Evolutionary conservation across 2,113 vertebrate genomes (phyloP), one percentile per base, ranked within the genome.

Genomic region (Oxyura jamaicensis): DNA sequence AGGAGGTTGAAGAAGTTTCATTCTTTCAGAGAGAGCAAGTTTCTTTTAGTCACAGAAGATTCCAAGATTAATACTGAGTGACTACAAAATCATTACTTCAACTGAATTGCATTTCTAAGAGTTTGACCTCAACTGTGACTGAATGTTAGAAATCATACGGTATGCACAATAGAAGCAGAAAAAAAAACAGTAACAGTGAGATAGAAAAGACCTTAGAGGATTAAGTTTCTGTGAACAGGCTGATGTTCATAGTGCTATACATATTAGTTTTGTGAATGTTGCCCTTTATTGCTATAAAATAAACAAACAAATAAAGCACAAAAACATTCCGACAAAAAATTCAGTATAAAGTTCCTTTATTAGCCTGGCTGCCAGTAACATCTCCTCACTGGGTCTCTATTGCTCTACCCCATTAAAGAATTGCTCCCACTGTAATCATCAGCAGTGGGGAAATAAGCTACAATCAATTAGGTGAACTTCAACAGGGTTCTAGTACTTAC

Each of bases 61-160:
- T 84, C 11, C 26, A 73, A 69, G 36, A 90, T 82, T 72, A 80
- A 63, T 86, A 58, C 14, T 28, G 36, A 91, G 21, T 73, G 46
- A 77, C 72, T 88, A 56, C 33, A 94, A 91, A 96, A 81, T 94
- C 63, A 79, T 91, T 94, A 90, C 88, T 95, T 91, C 60, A 90
- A 56, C 59, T 48, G 85, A 94, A 86, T 80, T 95, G 39, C 31
- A 58, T n/a, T 62, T 87, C 42, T 95, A 20, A 25, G 75, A 19
- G 25, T 87, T 52, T 95, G 87, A 73, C 66, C 71, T 95, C 31
- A 46, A 5, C 74, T 88, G 55, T 67, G 60, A 78, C 66, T 83
- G 69, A 82, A 56, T 60, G 42, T 71, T 93, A 42, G 33, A 91
- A 94, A 93, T 91, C 50, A 88, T 67, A 93, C 15, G 33, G 75